Evolutionary conservation across 2,888 invertebrate genomes (phyloP).

Genomic region (Tryphoninae sp.): DNA sequence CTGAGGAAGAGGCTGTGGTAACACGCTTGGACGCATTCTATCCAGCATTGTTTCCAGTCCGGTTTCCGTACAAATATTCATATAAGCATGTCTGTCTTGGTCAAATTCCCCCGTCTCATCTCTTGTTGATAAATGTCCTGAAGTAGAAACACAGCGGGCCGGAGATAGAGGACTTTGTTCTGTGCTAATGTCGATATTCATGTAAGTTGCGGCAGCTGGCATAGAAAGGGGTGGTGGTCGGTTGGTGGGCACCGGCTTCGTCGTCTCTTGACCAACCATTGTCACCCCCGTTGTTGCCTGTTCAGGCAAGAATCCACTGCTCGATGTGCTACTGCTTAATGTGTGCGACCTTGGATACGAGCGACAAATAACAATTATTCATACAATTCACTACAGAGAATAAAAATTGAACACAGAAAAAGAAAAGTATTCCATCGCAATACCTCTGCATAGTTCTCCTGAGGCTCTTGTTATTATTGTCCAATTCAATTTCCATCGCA

Average conservation of each 20-base stretch:
- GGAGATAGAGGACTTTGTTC: slow-evolving; percentile 76
- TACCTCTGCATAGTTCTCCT: slow-evolving; percentile 77
- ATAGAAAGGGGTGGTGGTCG: slow-evolving; percentile 66
- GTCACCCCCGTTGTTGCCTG: slow-evolving; percentile 65
- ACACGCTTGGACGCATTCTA: slow-evolving; percentile 45
- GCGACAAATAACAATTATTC: neutral
- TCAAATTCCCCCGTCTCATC: slow-evolving; percentile 68
- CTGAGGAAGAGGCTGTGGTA: slow-evolving; percentile 33
- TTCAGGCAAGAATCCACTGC: slow-evolving; percentile 69
- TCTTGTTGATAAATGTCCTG: slow-evolving; percentile 65
- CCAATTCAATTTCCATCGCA: slow-evolving; percentile 78
- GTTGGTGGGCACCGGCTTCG: slow-evolving; percentile 39
- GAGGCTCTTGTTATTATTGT: slow-evolving; percentile 82
- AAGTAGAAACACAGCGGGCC: slow-evolving; percentile 70
- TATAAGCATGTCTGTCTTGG: slow-evolving; percentile 76
- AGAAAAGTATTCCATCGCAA: slow-evolving; percentile 1
- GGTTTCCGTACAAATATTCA: slow-evolving; percentile 81
- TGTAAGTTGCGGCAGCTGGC: slow-evolving; percentile 74
- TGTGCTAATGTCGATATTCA: slow-evolving; percentile 78
- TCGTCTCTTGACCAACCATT: slow-evolving; percentile 37
- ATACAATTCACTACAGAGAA: neutral
- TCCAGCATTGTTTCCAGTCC: slow-evolving; percentile 65
- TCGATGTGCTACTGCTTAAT: slow-evolving; percentile 73
- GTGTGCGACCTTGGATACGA: slow-evolving; percentile 71
- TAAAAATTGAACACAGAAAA: neutral